phyloP scores from a whole-genome alignment of 1,140 invertebrate genomes.

The Sycophaga agraensis region DNA sequence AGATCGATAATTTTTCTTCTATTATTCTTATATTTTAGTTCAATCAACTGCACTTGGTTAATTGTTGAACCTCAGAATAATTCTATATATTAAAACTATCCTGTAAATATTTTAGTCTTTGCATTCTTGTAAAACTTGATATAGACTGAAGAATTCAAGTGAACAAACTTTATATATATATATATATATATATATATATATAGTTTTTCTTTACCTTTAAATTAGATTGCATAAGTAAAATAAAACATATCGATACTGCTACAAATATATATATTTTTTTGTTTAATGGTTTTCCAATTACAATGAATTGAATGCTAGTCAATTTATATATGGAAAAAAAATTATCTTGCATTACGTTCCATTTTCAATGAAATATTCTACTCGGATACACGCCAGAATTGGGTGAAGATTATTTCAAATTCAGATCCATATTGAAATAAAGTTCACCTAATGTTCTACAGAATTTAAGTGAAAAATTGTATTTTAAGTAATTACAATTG shows the following conservation, averaged over 20 bases:
- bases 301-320: not conserved
- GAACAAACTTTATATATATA: too few species aligned
- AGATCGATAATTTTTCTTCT: conserved; percentile 5
- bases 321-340: not conserved
- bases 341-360: not conserved
- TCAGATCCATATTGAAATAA: conserved; percentile 58
- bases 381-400: conserved; percentile 27
- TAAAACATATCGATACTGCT: too few species aligned
- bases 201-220: too few species aligned
- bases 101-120: too few species aligned
- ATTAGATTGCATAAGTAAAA: too few species aligned
- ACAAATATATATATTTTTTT: too few species aligned
- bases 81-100: too few species aligned
- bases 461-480: not conserved
- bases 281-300: not conserved
- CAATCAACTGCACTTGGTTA: not conserved
- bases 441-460: conserved; percentile 46
- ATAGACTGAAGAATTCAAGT: too few species aligned
- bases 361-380: conserved; percentile 11
- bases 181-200: too few species aligned
- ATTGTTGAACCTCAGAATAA: too few species aligned
- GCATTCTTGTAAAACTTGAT: too few species aligned
- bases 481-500: not conserved
- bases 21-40: not conserved
- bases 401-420: conserved; percentile 57